Base-by-base conservation (phyloP, 2,797 vertebrate species). In the Ispidina lecontei region DNA sequence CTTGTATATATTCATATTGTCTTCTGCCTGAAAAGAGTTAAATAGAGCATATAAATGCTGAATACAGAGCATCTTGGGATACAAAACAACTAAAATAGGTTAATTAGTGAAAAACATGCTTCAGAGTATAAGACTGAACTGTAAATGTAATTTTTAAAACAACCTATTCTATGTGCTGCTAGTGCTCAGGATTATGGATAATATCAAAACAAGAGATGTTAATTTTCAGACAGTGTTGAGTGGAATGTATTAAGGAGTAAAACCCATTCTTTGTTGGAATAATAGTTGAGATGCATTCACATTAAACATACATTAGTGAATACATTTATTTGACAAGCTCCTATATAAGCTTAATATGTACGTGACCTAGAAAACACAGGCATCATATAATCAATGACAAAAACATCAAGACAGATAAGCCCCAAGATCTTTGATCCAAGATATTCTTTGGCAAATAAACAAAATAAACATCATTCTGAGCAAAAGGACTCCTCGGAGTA, bases 71-170 rank as follows among this genome's bases (percentile, higher is more conserved):
- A 95, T 96, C 95, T 94, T 94, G 96, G 91, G 91, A 98, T 96
- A 97, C 60, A 74, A 84, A 93, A 83, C 59, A 90, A 73, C 43
- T 78, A 97, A 98, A 98, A 98, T 97, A 93, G 96, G 97, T 97
- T 98, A 98, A 98, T 98, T 98, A 98, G 86, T 78, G 96, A 97
- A 97, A 96, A 98, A 97, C 97, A 97, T 94, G 96, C 96, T 97
- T 87, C 39, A 52, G 60, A 72, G 19, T 43, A 93, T 93, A 97
- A 95, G 97, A n/a, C 49, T 89, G 26, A 91, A 90, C 55, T 80
- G 44, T 72, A 93, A 90, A 85, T 14, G 47, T 49, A 80, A 35
- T 2, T 95, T 92, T 81, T 16, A 76, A 91, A 39, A 39, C 14
- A 39, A 78, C 35, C 62, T 68, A 52, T 75, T 93, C 46, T 80